Conservation (phyloP, 2,797 vertebrate species). For the Vespertilio murinus region DNA sequence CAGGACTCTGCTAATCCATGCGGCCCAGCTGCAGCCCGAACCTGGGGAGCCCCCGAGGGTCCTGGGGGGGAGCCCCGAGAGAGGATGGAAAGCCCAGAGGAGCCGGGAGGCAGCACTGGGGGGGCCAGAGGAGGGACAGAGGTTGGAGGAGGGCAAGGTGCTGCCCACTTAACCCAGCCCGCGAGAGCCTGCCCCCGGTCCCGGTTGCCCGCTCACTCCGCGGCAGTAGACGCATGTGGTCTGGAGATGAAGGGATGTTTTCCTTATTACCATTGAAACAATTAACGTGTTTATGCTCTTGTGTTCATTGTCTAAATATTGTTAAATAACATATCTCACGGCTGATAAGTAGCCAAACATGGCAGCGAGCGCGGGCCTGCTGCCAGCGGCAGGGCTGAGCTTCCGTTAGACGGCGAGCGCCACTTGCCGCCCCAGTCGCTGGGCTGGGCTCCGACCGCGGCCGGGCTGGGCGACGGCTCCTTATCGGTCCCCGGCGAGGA, state of each 20-base stretch:
- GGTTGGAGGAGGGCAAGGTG: background rate
- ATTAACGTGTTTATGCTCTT: slow-evolving; percentile 57
- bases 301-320: slow-evolving; percentile 61
- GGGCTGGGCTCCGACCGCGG: background rate
- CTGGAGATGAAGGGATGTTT: slow-evolving; percentile 47
- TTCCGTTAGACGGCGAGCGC: background rate
- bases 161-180: background rate
- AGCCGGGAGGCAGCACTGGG: background rate
- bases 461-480: background rate
- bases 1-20: background rate
- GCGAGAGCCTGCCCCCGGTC: background rate
- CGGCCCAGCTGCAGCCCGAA: background rate
- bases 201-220: background rate
- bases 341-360: slow-evolving; percentile 57
- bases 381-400: background rate
- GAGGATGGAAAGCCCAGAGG: background rate
- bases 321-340: slow-evolving; percentile 55
- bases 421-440: background rate
- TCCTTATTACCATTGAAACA: slow-evolving; percentile 45
- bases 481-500: slow-evolving; percentile 61
- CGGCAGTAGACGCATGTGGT: background rate
- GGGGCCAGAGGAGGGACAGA: background rate
- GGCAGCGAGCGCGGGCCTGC: background rate
- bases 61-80: background rate
- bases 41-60: background rate